Evolutionary conservation across 2,797 vertebrate species (phyloP), one percentile per base, ranked within the genome.

Genomic region (Gila robusta): DNA sequence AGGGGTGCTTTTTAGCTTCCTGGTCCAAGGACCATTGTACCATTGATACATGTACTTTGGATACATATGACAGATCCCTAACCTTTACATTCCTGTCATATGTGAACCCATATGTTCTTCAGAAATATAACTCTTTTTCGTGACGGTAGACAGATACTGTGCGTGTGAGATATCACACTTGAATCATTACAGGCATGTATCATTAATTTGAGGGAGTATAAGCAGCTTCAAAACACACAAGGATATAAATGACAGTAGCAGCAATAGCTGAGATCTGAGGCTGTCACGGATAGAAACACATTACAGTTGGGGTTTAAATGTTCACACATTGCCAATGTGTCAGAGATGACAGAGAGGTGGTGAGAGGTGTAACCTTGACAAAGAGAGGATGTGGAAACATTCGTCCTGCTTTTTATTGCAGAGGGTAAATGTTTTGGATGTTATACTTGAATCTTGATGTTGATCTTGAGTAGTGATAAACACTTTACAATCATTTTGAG

Each of bases 271-370:
- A 69, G 44, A 69, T 17, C 79, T 6, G 0, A 23, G 12, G 12
- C 44, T 69, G 79, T n/a, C 64, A 69, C 5, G 1, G 64, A 9
- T 37, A 49, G 79, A 81, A 81, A 79, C 37, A 39, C 23, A 62
- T 12, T 19, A 19, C 37, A 64, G 35, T n/a, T 79, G 76, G 76
- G 35, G 56, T 79, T 67, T 80, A 80, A 80, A 49, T 80, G 62
- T 69, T 69, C 44, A 81, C 79, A 81, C 64, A 49, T 80, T 67
- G 23, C 56, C 37, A 41, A 4, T 23, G 41, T 70, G 62, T 81
- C 62, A 70, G 28, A 69, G 64, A 81, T 35, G 26, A 49, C 26
- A 52, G 28, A 54, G 28, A 81, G 28, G 62, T 5, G 28, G 28
- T 49, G 62, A 69, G 28, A n/a, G 44, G 44, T 69, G 64, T 19